phyloP scores from a whole-genome alignment of 2,113 vertebrate genomes.

The Oxygymnocypris stewartii region DNA sequence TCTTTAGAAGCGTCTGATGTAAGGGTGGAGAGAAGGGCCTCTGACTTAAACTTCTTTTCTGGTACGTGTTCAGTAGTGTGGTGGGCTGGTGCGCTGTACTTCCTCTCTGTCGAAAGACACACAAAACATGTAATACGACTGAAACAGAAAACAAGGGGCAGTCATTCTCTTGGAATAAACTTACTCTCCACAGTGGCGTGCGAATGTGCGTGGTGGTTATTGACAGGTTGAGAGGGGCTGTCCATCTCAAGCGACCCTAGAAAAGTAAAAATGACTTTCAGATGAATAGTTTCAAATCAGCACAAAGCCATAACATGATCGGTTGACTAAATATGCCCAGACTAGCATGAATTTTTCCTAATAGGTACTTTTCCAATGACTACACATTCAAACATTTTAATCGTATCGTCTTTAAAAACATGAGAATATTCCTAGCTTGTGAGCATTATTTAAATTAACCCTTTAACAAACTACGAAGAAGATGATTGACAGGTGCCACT shows the following conservation, averaged over 20 bases:
- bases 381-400: not conserved
- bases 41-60: conserved; percentile 99
- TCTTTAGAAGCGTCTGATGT: conserved; percentile 97
- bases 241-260: conserved; percentile 95
- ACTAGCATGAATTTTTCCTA: not conserved
- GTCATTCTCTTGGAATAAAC: conserved; percentile 48
- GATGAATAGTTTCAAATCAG: not conserved
- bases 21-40: conserved; percentile 94
- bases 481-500: conserved; percentile 61
- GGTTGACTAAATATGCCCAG: not conserved
- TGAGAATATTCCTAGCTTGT: not conserved
- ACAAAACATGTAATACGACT: not conserved
- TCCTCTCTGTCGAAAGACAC: conserved; percentile 83
- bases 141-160: not conserved
- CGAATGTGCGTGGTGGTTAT: conserved; percentile 96
- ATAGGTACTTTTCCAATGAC: not conserved
- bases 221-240: conserved; percentile 94
- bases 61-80: conserved; percentile 93
- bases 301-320: not conserved
- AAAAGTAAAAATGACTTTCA: conserved; percentile 2
- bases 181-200: conserved; percentile 92
- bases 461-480: not conserved
- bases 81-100: conserved; percentile 89
- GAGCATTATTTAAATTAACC: not conserved
- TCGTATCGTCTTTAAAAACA: not conserved